Evolutionary conservation across 2,888 invertebrate genomes (phyloP), one percentile per base, ranked within the genome.

Genomic region (Nymphalis urticae): DNA sequence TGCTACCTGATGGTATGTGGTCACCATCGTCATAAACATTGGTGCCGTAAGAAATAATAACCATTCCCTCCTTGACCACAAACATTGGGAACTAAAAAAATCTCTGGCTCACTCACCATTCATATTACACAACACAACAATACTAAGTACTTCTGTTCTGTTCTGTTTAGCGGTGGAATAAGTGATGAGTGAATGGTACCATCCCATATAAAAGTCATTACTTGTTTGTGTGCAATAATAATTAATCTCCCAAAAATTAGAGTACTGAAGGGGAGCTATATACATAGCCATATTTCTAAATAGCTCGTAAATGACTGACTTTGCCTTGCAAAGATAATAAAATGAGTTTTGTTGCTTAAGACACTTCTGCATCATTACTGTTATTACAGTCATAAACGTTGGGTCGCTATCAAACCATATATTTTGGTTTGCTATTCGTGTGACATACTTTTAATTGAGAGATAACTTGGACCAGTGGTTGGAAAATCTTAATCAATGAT

Each of bases 301-400:
- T 77, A 75, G 70, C 66, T 77, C 79, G 78, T 81, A 78, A 81
- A 85, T 76, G 79, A 75, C 75, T 68, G 77, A 77, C 65, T 79
- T 76, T 80, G 80, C 79, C 84, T 82, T 80, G 78, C 79, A 75
- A 67, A 77, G 80, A 81, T 80, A 82, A 80, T 85, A 85, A 85
- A 85, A 82, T 73, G 72, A 70, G 66, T 75, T 77, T 75, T 75
- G 75, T 76, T 78, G 75, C 76, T 75, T 74, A 74, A 75, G 76
- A 75, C 64, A 73, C 74, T 73, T 74, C 71, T 69, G 60, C 64
- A 72, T 71, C 72, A 72, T 73, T 73, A 72, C 73, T 70, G 73
- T 77, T 75, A 78, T 76, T 73, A 68, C 71, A 50, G 70, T 71
- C 66, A 62, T 77, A 74, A 76, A 76, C 68, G 66, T 72, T 71